A percentile compares a stretch with the other conserved stretches of the same genome.
These are phyloP conservation scores for Hirundichthys speculiger DNA, from an alignment of 2,113 vertebrate genomes.

Conservation along the genomic window DNA sequence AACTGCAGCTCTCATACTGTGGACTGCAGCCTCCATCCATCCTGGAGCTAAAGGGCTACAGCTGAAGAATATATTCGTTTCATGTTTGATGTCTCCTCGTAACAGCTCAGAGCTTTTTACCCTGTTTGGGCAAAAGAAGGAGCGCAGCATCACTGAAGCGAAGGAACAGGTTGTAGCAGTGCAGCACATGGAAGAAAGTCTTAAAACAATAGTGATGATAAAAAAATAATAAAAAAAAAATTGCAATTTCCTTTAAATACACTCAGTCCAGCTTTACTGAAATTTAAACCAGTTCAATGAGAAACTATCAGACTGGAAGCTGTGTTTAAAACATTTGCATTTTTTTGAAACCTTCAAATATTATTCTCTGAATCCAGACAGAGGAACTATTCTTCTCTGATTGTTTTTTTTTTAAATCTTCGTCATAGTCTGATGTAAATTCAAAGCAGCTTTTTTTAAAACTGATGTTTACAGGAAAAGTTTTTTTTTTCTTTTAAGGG, in stretches of 20 bases:
- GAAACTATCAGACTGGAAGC: not conserved
- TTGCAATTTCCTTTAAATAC: not conserved
- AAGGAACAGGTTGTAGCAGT: slow-evolving; percentile 40
- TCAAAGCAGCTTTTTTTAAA: too few species aligned
- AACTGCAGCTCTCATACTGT: not conserved
- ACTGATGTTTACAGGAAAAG: too few species aligned
- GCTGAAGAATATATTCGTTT: not conserved
- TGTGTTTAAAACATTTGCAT: not conserved
- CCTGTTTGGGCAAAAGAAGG: slow-evolving; percentile 69
- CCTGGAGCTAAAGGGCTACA: not conserved
- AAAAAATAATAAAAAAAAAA: not conserved
- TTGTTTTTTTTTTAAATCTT: too few species aligned
- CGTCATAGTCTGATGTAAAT: too few species aligned
- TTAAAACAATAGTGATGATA: not conserved
- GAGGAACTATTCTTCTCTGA: too few species aligned
- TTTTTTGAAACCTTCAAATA: not conserved
- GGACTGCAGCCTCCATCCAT: too few species aligned
- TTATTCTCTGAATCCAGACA: too few species aligned
- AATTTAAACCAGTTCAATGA: not conserved
- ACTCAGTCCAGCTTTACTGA: not conserved
- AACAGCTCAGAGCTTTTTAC: slow-evolving; percentile 31
- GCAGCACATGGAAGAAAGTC: slow-evolving; percentile 25
- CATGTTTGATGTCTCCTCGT: slow-evolving; percentile 40
- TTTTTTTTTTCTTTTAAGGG: too few species aligned
- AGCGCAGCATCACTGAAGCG: slow-evolving; percentile 28